Evolutionary conservation across 2,797 vertebrate genomes (phyloP).

Genomic region (Alauda arvensis): DNA sequence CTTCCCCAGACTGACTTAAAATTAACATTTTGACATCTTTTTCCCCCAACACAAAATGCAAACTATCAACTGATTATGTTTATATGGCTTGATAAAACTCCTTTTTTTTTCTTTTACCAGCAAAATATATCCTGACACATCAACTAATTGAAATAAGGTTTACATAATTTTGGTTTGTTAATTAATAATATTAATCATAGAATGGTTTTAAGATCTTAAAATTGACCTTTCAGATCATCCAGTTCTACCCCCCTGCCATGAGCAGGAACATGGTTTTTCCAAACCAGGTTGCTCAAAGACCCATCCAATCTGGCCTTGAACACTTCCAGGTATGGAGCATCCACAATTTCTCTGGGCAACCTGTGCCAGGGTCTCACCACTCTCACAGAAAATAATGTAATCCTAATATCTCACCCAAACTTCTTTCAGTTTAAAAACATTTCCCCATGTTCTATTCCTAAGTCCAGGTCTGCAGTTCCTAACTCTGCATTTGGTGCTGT

Average conservation of each 20-base stretch:
- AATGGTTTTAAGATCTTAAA: not conserved
- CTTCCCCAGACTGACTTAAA: not conserved
- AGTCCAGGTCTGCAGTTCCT: not conserved
- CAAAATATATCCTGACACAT: not conserved
- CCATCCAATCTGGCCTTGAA: not conserved
- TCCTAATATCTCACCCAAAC: not conserved
- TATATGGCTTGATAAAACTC: not conserved
- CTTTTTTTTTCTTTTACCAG: not conserved
- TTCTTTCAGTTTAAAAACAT: not conserved
- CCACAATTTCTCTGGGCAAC: not conserved
- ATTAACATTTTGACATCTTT: not conserved
- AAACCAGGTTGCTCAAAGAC: not conserved
- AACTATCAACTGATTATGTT: not conserved
- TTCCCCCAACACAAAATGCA: not conserved
- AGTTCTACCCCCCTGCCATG: not conserved
- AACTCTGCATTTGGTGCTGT: not conserved
- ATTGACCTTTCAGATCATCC: not conserved
- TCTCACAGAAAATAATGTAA: not conserved
- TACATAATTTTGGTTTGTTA: accelerated
- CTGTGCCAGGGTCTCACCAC: not conserved
- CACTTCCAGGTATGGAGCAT: not conserved
- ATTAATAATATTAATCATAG: not conserved
- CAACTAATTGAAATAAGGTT: not conserved
- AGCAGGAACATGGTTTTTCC: not conserved
- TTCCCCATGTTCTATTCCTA: not conserved